Evolutionary conservation across 2,888 invertebrate genomes (phyloP), one percentile per base, ranked within the genome.

Genomic region (Congeria kusceri): DNA sequence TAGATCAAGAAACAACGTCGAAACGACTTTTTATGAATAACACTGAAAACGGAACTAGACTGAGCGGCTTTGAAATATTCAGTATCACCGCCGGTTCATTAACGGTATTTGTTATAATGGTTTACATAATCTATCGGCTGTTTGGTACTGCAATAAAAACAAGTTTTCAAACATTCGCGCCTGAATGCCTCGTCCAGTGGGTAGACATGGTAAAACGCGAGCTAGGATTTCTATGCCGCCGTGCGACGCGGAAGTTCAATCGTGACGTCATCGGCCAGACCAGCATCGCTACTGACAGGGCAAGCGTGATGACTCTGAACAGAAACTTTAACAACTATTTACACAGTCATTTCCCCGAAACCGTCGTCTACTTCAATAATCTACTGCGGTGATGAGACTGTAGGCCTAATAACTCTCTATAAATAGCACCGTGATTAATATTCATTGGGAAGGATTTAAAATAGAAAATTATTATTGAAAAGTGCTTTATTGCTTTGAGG

Each of bases 311-410:
- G 29, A 68, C 63, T 5, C 25, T 83, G 73, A 83, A 83, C 29
- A 73, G 70, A 66, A 83, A 83, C 65, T 58, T 83, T 15, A 78
- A 83, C 27, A 76, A 76, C 47, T 83, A 82, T 61, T 46, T 82
- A 28, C 67, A 82, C 32, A 59, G 71, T 4, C 46, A 76, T n/a
- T 58, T 76, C 0, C 23, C 47, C 1, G 65, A 76, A 25, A 70
- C 71, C 4, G 27, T 64, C 46, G 3, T 56, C 27, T 72, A 65
- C 56, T 72, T 64, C 58, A 64, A 72, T 57, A 64, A 72, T 23
- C 27, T 72, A 2, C 29, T 72, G 27, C 18, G 28, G 28, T 53
- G 20, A 53, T n/a, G 13, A 39, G 39, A 39, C 39, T 39, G 11
- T 15, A 39, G 11, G 15, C 39, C 9, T 1, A 1, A 11, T 39